phyloP scores from a whole-genome alignment of 1,140 invertebrate species.

The Magallana ariakensis region DNA sequence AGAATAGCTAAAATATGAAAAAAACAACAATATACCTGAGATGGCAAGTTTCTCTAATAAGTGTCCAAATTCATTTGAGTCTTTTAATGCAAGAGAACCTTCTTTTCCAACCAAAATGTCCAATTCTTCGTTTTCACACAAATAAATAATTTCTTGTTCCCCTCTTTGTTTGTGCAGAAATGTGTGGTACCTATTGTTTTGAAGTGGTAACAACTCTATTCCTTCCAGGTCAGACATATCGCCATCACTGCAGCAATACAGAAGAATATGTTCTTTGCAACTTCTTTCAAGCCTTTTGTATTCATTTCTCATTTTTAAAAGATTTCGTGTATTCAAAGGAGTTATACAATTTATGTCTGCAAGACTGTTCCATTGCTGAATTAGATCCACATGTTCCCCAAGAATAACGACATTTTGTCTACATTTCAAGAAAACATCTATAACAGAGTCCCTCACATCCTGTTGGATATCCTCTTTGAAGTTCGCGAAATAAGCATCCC shows the following conservation, averaged over 20 bases:
- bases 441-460: not conserved
- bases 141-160: not conserved
- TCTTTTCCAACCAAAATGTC: not conserved
- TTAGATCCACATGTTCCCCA: not conserved
- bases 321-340: not conserved
- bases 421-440: not conserved
- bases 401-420: not conserved
- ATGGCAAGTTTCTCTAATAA: not conserved
- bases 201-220: not conserved
- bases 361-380: not conserved
- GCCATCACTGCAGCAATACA: not conserved
- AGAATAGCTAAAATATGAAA: not conserved
- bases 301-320: not conserved
- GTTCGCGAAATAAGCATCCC: not conserved
- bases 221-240: not conserved
- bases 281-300: not conserved
- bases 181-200: not conserved
- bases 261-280: not conserved
- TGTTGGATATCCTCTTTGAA: not conserved
- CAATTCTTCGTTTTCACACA: constrained; percentile 21
- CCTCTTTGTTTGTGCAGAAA: not conserved
- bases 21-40: not conserved
- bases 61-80: not conserved
- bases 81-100: not conserved
- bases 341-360: not conserved